A percentile compares a stretch with the other conserved stretches of the same genome.
Evolutionary conservation across 2,797 vertebrate species (phyloP).

Genomic region (Margarornis squamiger): DNA sequence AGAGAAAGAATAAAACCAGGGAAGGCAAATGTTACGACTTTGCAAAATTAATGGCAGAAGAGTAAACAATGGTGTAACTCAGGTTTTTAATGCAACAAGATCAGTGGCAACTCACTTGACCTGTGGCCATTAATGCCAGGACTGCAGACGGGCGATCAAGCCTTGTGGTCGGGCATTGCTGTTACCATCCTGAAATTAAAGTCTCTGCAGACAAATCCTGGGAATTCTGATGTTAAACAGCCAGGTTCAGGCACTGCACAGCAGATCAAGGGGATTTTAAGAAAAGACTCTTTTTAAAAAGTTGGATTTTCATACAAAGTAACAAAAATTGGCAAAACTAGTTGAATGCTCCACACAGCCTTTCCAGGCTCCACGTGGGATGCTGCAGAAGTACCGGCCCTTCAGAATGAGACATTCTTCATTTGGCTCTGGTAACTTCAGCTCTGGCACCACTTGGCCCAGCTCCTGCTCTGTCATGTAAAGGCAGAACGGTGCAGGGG

Average conservation of each 20-base stretch:
- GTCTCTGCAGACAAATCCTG: background rate
- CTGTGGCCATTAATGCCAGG: background rate
- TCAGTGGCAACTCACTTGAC: background rate
- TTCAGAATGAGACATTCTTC: constrained; percentile 58
- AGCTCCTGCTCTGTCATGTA: background rate
- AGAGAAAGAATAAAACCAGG: background rate
- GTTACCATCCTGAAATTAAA: background rate
- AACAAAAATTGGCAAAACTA: constrained; percentile 34
- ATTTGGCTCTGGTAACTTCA: constrained; percentile 5
- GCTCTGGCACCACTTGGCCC: background rate
- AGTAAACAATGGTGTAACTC: background rate
- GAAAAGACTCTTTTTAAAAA: constrained; percentile 36
- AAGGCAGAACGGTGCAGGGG: background rate
- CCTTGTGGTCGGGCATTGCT: background rate
- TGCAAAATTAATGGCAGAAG: background rate
- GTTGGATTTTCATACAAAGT: background rate
- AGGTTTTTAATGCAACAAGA: background rate
- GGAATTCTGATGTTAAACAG: background rate
- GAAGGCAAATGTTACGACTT: background rate
- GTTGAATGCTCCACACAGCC: background rate
- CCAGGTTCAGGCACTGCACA: background rate
- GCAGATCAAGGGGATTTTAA: background rate
- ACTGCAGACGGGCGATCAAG: background rate
- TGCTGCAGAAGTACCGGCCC: background rate
- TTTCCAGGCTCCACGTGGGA: background rate